Evolutionary conservation across 2,113 vertebrate species (phyloP), one percentile per base, ranked within the genome.

Genomic region (Elgaria multicarinata): DNA sequence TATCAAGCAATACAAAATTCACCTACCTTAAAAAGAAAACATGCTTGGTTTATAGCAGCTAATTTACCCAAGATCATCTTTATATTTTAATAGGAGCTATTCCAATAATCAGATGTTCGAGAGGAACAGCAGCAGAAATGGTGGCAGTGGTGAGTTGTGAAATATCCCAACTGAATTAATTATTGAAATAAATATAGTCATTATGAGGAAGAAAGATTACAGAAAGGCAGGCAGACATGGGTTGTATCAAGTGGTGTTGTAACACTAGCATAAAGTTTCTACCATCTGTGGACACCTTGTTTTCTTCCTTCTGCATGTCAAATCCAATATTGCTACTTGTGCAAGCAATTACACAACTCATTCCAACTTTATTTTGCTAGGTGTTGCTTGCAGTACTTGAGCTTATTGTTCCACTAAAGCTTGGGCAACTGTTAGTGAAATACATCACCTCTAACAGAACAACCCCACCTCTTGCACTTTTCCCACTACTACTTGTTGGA

Each of bases 51-150:
- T 78, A 58, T 83, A 64, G 91, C 71, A 87, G 83, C 24, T 80
- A 85, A 91, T 24, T 78, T 91, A 2, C 1, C 66, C 55, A 82
- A 87, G 78, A 53, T 92, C 44, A 82, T 90, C 94, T 1, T 0
- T 96, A 0, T 95, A 91, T 85, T 96, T 95, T 91, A 90, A 92
- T 95, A 99, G 99, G 99, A 90, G 98, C 99, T 72, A 99, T 99
- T 94, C 99, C 99, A 18, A 99, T 99, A 95, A 99, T 99, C 96
- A 97, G 99, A 95, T 99, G 99, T 95, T 98, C 99, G 93, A 97
- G 98, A 96, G 99, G 99, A 95, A 99, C 99, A 86, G 99, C 99
- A 91, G 99, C 99, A 93, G 99, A 99, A 97, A 99, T 99, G 99
- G 99, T 99, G 44, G 99, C 99, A 75, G 97, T 98, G 98, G 99